Conservation (phyloP, 2,888 invertebrate genomes). For the Bembecia ichneumoniformis region DNA sequence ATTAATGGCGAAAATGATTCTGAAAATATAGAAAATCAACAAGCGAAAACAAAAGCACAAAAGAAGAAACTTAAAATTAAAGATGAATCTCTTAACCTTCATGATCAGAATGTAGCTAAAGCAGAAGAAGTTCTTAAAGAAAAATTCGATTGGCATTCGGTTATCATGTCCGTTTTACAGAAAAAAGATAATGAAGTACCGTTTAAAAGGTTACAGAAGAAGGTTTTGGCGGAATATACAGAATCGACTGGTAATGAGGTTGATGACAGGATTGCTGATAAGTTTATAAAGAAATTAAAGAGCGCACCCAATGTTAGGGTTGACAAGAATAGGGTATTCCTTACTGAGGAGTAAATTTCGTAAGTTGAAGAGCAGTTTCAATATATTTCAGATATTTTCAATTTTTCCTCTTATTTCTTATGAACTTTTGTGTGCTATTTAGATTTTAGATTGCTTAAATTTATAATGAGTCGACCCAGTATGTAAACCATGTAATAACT, state of each 20-base stretch:
- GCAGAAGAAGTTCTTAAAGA: slow-evolving; percentile 39
- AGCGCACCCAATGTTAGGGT: slow-evolving; percentile 77
- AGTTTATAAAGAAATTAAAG: slow-evolving; percentile 80
- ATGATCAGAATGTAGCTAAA: slow-evolving; percentile 62
- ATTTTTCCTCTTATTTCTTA: too few species aligned
- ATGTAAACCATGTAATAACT: too few species aligned
- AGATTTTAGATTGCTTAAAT: too few species aligned
- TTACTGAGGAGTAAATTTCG: neutral
- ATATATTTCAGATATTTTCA: too few species aligned
- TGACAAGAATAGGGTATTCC: slow-evolving; percentile 73
- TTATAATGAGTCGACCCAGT: too few species aligned
- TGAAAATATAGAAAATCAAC: slow-evolving; percentile 11
- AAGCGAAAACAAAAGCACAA: slow-evolving; percentile 27
- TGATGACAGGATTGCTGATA: slow-evolving; percentile 76
- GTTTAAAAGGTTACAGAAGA: slow-evolving; percentile 82
- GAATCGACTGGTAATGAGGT: slow-evolving; percentile 63
- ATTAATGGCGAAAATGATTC: slow-evolving; percentile 35
- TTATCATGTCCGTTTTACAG: slow-evolving; percentile 61
- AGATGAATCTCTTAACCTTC: slow-evolving; percentile 50
- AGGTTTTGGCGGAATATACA: slow-evolving; percentile 77
- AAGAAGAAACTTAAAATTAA: slow-evolving; percentile 52
- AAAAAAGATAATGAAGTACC: slow-evolving; percentile 76
- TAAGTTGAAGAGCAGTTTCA: too few species aligned
- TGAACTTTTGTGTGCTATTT: too few species aligned
- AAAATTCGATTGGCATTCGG: slow-evolving; percentile 65